These are phyloP conservation scores for Argyresthia albistria DNA, from an alignment of 2,888 invertebrate genomes.

Conservation along the genomic window DNA sequence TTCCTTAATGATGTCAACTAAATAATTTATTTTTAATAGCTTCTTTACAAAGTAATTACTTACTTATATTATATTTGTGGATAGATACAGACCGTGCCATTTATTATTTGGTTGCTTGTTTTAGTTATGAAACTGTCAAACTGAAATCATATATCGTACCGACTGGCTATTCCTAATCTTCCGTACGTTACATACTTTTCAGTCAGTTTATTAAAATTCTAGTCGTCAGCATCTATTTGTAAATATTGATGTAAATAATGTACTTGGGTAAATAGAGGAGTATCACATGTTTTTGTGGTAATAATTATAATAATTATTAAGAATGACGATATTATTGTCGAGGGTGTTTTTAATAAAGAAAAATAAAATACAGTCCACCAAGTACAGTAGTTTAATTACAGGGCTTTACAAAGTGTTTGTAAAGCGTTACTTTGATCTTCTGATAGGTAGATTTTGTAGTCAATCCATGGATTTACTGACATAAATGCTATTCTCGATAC, in stretches of 20 bases:
- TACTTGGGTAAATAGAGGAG: not conserved
- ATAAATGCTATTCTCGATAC: too few relatives aligned
- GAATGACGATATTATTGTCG: conserved; percentile 31
- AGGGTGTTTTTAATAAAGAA: conserved; percentile 68
- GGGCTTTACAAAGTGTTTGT: not conserved
- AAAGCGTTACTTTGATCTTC: too few relatives aligned
- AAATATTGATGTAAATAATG: not conserved
- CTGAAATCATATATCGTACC: too few relatives aligned
- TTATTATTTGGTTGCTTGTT: not conserved
- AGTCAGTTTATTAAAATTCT: too few relatives aligned
- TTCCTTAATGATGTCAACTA: not conserved
- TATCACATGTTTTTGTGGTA: not conserved
- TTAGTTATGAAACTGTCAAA: not conserved
- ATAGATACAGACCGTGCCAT: not conserved
- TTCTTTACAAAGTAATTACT: not conserved
- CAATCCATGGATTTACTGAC: too few relatives aligned
- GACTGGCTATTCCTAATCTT: too few relatives aligned
- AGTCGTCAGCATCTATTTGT: not conserved
- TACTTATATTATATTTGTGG: too few relatives aligned
- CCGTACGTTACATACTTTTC: too few relatives aligned
- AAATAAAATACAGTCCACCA: conserved; percentile 21
- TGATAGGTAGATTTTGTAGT: too few relatives aligned
- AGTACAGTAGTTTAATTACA: conserved; percentile 7
- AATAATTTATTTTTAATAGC: not conserved
- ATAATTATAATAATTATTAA: not conserved